Conservation (phyloP, 2,113 vertebrate genomes). For the Pardalotus punctatus region DNA sequence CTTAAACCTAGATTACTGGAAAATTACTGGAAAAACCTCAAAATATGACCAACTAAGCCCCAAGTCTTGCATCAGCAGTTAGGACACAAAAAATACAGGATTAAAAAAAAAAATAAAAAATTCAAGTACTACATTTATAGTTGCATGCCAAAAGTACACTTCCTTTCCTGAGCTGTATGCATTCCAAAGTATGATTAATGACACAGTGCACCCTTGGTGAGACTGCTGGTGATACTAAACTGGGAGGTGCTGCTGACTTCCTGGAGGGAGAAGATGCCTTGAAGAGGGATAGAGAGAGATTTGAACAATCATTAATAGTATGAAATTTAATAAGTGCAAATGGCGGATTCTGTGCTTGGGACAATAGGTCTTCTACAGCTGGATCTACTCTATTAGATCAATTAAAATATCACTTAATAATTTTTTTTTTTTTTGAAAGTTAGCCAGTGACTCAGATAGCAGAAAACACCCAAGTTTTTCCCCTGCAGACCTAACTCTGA, state of each 20-base stretch:
- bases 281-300: neutral
- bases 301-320: rapidly evolving
- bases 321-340: neutral
- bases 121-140: neutral
- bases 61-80: neutral
- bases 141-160: neutral
- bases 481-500: neutral
- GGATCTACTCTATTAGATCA: neutral
- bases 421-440: too few species aligned
- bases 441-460: neutral
- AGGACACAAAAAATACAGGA: neutral
- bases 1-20: neutral
- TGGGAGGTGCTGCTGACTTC: neutral
- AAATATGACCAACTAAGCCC: neutral
- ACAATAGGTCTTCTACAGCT: neutral
- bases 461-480: neutral
- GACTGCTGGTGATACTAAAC: neutral
- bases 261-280: neutral
- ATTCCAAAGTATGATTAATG: neutral
- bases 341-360: neutral
- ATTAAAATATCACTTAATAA: neutral
- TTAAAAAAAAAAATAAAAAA: neutral
- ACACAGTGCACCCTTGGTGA: neutral
- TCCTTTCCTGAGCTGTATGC: neutral
- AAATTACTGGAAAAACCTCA: neutral